Conservation (phyloP, 2,888 invertebrate species). For the Gonocerus acuteangulatus region DNA sequence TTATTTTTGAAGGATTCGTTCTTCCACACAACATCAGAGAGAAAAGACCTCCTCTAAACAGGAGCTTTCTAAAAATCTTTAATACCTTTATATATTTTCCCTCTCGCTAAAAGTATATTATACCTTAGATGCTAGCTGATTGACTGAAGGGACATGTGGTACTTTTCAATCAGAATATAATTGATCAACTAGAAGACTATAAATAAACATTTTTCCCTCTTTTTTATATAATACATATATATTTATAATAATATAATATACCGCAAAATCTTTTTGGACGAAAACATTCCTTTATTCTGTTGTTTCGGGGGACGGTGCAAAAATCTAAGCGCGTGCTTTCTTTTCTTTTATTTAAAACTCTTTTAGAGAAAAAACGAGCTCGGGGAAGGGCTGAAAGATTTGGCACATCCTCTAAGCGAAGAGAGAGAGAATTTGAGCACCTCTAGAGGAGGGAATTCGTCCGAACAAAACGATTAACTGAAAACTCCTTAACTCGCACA, state of each 20-base stretch:
- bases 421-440: constrained; percentile 24
- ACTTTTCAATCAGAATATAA: constrained; percentile 7
- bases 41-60: constrained; percentile 18
- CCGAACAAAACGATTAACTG: constrained; percentile 1
- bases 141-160: constrained; percentile 17
- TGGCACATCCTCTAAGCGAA: constrained; percentile 27
- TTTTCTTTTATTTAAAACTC: neutral
- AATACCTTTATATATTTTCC: constrained; percentile 9
- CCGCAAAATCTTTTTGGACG: constrained; percentile 25
- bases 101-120: constrained; percentile 15
- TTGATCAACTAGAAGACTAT: constrained; percentile 18
- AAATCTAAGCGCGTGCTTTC: constrained; percentile 29
- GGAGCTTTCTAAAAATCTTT: constrained; percentile 16
- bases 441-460: constrained; percentile 22
- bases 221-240: constrained; percentile 17
- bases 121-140: constrained; percentile 13
- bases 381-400: constrained; percentile 7
- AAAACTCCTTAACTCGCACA: neutral
- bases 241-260: constrained; percentile 19
- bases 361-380: neutral
- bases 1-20: neutral
- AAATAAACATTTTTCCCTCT: neutral
- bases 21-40: constrained; percentile 2
- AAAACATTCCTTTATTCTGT: constrained; percentile 26
- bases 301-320: constrained; percentile 30